Base-by-base conservation (phyloP, 2,797 vertebrate genomes). In the Picus viridis region DNA sequence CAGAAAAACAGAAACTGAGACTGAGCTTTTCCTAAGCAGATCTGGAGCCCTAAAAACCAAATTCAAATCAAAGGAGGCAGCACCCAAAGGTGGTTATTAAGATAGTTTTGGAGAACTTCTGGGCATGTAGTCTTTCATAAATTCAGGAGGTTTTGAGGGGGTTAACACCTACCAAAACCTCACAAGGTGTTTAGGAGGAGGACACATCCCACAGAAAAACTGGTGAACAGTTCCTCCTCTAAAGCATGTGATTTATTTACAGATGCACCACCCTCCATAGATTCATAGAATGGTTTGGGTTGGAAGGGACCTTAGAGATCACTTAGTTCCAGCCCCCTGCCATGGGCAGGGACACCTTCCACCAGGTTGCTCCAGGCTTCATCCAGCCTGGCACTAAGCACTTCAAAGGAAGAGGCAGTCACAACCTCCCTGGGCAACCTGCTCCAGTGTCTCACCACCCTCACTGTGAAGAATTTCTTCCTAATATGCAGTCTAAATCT, bases 1-100 rank as follows among this genome's bases (percentile, higher is more conserved):
- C 88, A 43, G 65, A 89, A 93, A 95, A 94, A 69, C 89, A 95
- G 64, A 81, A 83, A 78, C 65, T 56, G 45, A 80, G 78, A 22
- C 10, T 63, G n/a, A 26, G 12, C 41, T 94, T 65, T 49, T 18
- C 70, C 32, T 54, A 81, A 70, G 34, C 5, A 30, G 32, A 59
- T 14, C 30, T 81, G 58, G 82, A 77, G 61, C 39, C n/a, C 32
- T 29, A 27, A 54, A 53, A 51, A 27, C 69, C 29, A 49, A 47
- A 62, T 34, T 47, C 41, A 53, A 58, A 58, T 41, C 41, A 58
- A 53, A 2, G 15, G 54, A 64, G 45, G 10, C 53, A 15, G 2
- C 47, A 83, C 86, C 67, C 34, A 86, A 71, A 86, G 64, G 27
- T 76, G 17, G 22, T 67, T 43, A 16, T 89, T 53, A 67, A 27